Base-by-base conservation (phyloP, 2,113 vertebrate species). In the Pteronura brasiliensis region DNA sequence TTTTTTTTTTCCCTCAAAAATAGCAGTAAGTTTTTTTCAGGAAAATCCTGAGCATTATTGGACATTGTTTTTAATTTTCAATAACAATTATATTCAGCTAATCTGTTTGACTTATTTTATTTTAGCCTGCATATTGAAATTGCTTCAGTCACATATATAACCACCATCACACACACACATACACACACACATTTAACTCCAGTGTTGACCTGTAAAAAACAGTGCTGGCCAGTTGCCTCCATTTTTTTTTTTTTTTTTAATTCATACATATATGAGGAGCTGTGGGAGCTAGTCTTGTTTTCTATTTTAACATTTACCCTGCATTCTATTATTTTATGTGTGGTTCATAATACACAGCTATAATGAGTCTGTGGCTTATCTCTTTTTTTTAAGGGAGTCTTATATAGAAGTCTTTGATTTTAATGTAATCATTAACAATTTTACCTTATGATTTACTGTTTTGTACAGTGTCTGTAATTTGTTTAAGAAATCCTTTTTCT, bases 311-410 rank as follows among this genome's bases (percentile, higher is more conserved):
- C n/a, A 80, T 29, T 93, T 42, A 86, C 29, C 57, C 92, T 47
- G 59, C 72, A 87, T 76, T 44, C 47, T 69, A 59, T 29, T 74
- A 80, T 65, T 87, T 67, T 86, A 39, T 76, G 77, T 69, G 67
- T 92, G 65, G 36, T 91, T 96, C 97, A 55, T 88, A 88, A 94
- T 61, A 87, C 71, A 83, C 39, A 86, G 90, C 74, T 61, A 79
- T 79, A 74, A 88, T 23, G 49, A 96, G 61, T 27, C 39, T 61
- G 23, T 79, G 72, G 23, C 57, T 65, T 79, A 25, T 49, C 59
- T 65, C 47, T 79, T 15, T 52, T 23, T 74, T 23, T 65, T 65
- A 90, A 63, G 21, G 39, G 6, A 9, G 4, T 49, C 44, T 90
- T 79, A 20, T 52, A 49, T 5, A 65, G 88, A 52, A 79, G 4